phyloP scores from a whole-genome alignment of 2,888 invertebrate species.

The Belgica antarctica region DNA sequence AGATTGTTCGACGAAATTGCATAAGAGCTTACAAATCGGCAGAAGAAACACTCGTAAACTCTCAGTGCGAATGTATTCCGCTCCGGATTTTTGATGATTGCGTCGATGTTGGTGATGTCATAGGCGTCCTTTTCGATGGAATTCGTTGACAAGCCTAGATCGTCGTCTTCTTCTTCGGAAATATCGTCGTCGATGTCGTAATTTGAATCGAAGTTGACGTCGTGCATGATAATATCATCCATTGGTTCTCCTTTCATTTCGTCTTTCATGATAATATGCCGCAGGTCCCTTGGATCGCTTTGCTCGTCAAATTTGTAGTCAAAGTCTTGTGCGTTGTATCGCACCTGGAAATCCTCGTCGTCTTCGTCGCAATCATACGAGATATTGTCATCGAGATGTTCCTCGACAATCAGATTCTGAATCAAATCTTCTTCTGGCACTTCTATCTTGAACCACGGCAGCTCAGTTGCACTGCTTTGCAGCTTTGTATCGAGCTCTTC shows the following conservation, averaged over 20 bases:
- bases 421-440: not conserved
- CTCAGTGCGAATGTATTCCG: slow-evolving; percentile 24
- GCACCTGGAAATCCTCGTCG: not conserved
- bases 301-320: not conserved
- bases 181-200: slow-evolving; percentile 7
- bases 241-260: slow-evolving; percentile 1
- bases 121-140: slow-evolving; percentile 6
- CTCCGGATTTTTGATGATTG: slow-evolving; percentile 38
- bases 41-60: slow-evolving; percentile 40
- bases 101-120: not conserved
- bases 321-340: not conserved
- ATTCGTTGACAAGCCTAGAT: too few species aligned
- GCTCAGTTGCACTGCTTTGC: not conserved
- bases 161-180: slow-evolving; percentile 2
- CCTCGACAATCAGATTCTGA: slow-evolving; percentile 14
- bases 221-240: not conserved
- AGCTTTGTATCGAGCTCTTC: slow-evolving; percentile 24
- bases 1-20: not conserved
- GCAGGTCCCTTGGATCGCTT: too few species aligned
- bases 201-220: not conserved
- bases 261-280: not conserved
- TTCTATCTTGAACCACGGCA: slow-evolving; percentile 16
- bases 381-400: slow-evolving; percentile 27
- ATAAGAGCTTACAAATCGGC: slow-evolving; percentile 20
- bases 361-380: not conserved